These are phyloP conservation scores for Dermatemys mawii DNA, from an alignment of 2,113 vertebrate species.

Conservation along the genomic window DNA sequence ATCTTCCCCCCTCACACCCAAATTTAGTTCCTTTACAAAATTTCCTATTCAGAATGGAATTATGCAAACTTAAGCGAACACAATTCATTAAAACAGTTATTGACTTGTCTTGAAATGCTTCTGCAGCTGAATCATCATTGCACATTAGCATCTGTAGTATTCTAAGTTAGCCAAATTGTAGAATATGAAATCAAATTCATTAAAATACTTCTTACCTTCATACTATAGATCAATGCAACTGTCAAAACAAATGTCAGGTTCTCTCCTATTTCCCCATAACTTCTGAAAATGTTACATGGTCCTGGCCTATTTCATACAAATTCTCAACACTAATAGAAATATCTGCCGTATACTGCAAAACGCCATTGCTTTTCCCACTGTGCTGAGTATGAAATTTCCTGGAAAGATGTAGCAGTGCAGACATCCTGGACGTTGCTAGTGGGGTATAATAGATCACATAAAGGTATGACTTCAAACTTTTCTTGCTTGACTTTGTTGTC, in stretches of 20 bases:
- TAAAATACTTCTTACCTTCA: conserved; percentile 14
- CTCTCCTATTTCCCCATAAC: neutral
- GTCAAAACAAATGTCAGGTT: neutral
- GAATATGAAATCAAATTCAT: conserved; percentile 17
- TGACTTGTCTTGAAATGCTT: conserved; percentile 33
- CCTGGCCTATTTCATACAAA: neutral
- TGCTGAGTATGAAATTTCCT: neutral
- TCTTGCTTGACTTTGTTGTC: neutral
- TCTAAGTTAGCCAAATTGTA: conserved; percentile 19
- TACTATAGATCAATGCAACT: neutral
- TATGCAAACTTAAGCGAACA: too few relatives aligned
- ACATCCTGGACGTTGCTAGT: neutral
- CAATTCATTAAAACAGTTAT: too few relatives aligned
- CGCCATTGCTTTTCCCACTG: neutral
- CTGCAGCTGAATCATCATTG: conserved; percentile 24
- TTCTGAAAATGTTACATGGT: conserved; percentile 6
- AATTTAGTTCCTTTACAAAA: neutral
- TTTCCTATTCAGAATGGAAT: neutral
- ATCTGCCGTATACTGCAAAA: neutral
- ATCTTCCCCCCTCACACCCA: too few relatives aligned
- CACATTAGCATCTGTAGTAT: conserved; percentile 16
- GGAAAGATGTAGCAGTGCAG: neutral
- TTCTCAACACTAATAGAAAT: conserved; percentile 13
- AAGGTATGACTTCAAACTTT: neutral
- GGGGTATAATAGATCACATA: neutral